Conservation (phyloP, 53 echinoderm and acorn worm genomes). For the Crossaster papposus region DNA sequence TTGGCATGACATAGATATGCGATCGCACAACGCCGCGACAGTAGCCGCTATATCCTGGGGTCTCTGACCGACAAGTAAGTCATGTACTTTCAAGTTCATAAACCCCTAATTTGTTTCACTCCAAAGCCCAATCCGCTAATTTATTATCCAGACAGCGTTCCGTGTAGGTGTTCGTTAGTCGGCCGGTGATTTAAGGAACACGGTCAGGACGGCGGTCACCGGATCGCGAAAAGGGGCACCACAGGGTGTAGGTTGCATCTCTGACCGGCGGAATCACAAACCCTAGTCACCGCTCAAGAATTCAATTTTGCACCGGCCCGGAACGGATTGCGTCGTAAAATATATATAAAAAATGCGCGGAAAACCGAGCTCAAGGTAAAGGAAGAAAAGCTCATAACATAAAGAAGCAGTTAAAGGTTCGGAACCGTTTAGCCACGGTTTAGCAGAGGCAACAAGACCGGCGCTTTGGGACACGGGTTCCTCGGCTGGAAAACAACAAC, state of each 20-base stretch:
- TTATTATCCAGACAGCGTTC: slow-evolving; percentile 59
- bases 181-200: slow-evolving; percentile 41
- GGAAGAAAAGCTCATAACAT: not conserved
- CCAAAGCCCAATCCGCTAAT: slow-evolving; percentile 54
- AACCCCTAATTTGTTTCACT: slow-evolving; percentile 64
- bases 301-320: slow-evolving; percentile 51
- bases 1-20: slow-evolving; percentile 4
- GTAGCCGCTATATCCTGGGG: not conserved
- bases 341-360: not conserved
- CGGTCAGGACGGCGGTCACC: slow-evolving; percentile 18
- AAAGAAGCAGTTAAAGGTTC: not conserved
- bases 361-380: not conserved
- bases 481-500: slow-evolving; percentile 44
- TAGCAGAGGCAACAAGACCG: slow-evolving; percentile 50
- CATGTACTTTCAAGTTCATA: slow-evolving; percentile 65
- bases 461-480: slow-evolving; percentile 46
- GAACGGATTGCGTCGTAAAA: slow-evolving; percentile 55
- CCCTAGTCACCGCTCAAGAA: slow-evolving; percentile 52
- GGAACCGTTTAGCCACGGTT: slow-evolving; percentile 46
- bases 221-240: not conserved
- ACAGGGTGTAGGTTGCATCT: slow-evolving; percentile 9
- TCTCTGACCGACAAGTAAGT: slow-evolving; percentile 57
- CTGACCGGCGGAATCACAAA: not conserved
- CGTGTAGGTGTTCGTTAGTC: slow-evolving; percentile 54
- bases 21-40: not conserved